Evolutionary conservation across 2,113 vertebrate species (phyloP), one percentile per base, ranked within the genome.

Genomic region (Thymallus thymallus): DNA sequence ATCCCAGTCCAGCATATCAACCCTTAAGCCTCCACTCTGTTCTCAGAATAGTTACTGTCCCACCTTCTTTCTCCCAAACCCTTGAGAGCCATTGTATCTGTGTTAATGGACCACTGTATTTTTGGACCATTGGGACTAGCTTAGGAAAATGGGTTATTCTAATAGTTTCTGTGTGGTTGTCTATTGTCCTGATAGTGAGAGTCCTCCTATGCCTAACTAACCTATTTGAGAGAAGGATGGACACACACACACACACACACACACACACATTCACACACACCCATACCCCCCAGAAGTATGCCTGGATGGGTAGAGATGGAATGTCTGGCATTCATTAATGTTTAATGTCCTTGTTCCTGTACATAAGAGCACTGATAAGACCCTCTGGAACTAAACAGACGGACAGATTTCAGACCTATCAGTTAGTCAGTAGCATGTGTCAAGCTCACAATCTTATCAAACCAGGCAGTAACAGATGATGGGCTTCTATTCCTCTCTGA

Each of bases 321-420:
- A 68, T 68, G 65, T 18, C 35, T n/a, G 30, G 32, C 32, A 13
- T 68, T 45, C 41, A 46, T 68, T 46, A 46, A 68, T 68, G 41
- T 68, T 68, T 46, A 68, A 68, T 45, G 10, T 20, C 22, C 41
- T 46, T 23, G 66, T 68, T 41, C n/a, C 66, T 45, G 32, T 72
- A 67, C 18, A 41, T 30, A 67, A 9, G 20, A 67, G 66, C 32
- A 2, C 66, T 46, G 66, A 68, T 46, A 68, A 68, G 22, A 51
- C 12, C 4, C 13, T 51, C 48, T 51, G 66, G 20, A 23, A 22
- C n/a, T 7, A n/a, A 46, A n/a, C 6, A 41, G 20, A 45, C 9
- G n/a, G 20, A 3, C n/a, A 46, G 66, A 35, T 32, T 46, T 9
- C 66, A 55, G 18, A 14, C 56, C n/a, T 60, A 60, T 60, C 56